These are phyloP conservation scores for Archocentrus centrarchus DNA, from an alignment of 2,113 vertebrate genomes.

Conservation along the genomic window DNA sequence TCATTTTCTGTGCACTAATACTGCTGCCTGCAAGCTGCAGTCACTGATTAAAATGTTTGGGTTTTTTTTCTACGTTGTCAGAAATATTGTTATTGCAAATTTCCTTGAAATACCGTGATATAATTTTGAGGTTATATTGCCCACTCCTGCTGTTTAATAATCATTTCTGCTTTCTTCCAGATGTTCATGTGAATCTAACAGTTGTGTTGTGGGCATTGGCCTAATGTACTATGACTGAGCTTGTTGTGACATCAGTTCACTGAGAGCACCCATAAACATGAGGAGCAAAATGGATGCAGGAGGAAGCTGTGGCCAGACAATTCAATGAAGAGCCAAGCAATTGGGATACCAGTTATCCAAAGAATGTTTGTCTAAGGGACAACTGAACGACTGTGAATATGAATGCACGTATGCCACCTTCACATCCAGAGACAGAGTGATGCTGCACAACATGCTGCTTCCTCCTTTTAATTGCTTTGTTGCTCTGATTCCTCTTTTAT, in stretches of 20 bases:
- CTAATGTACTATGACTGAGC: slow-evolving; percentile 1
- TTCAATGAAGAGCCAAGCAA: slow-evolving; percentile 21
- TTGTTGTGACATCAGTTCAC: slow-evolving; percentile 14
- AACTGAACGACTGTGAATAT: slow-evolving; percentile 6
- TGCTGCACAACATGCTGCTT: slow-evolving; percentile 16
- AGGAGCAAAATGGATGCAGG: slow-evolving; percentile 6
- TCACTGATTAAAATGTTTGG: not conserved
- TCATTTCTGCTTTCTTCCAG: not conserved
- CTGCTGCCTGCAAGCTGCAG: not conserved
- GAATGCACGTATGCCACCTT: slow-evolving; percentile 2
- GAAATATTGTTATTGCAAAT: not conserved
- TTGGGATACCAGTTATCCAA: slow-evolving; percentile 14
- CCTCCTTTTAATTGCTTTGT: slow-evolving; percentile 15
- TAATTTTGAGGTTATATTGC: not conserved
- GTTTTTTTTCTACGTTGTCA: not conserved
- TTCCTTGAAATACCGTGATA: not conserved
- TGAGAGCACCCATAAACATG: slow-evolving; percentile 1
- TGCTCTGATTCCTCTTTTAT: slow-evolving; percentile 25
- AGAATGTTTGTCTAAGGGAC: slow-evolving; percentile 9
- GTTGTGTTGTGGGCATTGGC: not conserved
- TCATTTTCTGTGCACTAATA: not conserved
- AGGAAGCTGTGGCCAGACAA: slow-evolving; percentile 13
- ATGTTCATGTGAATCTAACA: not conserved
- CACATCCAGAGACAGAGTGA: slow-evolving; percentile 13
- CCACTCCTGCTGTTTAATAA: not conserved